Conservation (phyloP, 2,888 invertebrate species). For the Choreutis nemorana region DNA sequence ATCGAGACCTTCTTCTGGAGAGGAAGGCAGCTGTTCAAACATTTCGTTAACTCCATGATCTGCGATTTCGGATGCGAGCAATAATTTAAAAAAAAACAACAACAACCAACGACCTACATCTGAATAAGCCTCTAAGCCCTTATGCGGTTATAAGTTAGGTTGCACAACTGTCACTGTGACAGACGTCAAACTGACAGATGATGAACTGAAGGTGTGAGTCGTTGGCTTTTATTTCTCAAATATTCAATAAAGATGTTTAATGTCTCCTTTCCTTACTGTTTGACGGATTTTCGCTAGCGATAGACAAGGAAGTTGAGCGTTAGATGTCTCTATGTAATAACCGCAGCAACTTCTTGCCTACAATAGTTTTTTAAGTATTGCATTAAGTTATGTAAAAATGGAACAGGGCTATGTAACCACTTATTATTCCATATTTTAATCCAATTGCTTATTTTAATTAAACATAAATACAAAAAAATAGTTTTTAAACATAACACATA, state of each 20-base stretch:
- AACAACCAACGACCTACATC: not conserved
- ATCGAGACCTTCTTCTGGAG: constrained; percentile 28
- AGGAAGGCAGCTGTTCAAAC: constrained; percentile 20
- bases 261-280: no score
- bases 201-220: not conserved
- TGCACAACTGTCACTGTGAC: not conserved
- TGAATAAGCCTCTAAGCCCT: not conserved
- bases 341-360: no score
- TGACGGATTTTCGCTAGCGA: no score
- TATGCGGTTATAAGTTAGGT: not conserved
- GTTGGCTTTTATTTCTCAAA: not conserved
- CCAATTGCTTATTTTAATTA: no score
- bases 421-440: no score
- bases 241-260: not conserved
- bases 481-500: no score
- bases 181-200: not conserved
- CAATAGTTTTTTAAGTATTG: no score
- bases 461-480: no score
- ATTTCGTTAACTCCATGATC: constrained; percentile 21
- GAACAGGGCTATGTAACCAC: no score
- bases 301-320: no score
- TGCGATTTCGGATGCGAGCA: constrained; percentile 10
- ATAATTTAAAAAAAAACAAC: not conserved
- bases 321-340: no score
- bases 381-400: no score